These are phyloP conservation scores for Acleris cristana DNA, from an alignment of 2,888 invertebrate genomes.

Conservation along the genomic window DNA sequence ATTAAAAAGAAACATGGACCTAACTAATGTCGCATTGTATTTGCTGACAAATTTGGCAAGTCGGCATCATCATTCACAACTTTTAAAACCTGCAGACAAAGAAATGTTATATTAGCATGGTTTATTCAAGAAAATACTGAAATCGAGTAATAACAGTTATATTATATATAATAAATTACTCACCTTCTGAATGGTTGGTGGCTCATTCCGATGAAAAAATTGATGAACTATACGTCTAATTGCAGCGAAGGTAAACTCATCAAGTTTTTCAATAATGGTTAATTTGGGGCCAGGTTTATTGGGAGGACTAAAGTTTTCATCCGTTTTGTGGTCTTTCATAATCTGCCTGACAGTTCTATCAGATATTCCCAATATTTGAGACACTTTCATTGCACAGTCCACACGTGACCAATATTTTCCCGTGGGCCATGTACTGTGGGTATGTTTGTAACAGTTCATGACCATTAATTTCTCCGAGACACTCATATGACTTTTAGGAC, in stretches of 20 bases:
- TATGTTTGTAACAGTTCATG: conserved; percentile 7
- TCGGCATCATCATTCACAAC: background rate
- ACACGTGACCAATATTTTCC: conserved; percentile 7
- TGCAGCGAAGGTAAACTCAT: conserved; percentile 5
- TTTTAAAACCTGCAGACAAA: background rate
- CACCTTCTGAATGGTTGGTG: too few relatives aligned
- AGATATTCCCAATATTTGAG: conserved; percentile 11
- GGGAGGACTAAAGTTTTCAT: conserved; percentile 9
- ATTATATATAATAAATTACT: too few relatives aligned
- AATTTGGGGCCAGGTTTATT: conserved; percentile 13
- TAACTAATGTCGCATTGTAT: background rate
- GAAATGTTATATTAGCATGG: too few relatives aligned
- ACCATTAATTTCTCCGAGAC: background rate
- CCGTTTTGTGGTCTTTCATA: conserved; percentile 7
- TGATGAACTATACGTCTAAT: conserved; percentile 2
- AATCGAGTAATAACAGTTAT: too few relatives aligned
- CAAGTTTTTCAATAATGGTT: background rate
- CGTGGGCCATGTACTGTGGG: conserved; percentile 8
- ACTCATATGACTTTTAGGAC: conserved; percentile 6
- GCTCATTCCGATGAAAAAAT: conserved; percentile 2
- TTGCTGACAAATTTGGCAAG: conserved; percentile 1
- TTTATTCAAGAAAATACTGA: too few relatives aligned
- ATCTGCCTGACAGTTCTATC: conserved; percentile 8
- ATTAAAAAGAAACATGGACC: conserved; percentile 3
- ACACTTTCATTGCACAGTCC: conserved; percentile 5